Percentiles rank a stretch among this genome's conserved stretches.
Evolutionary conservation across 2,888 invertebrate genomes (phyloP).

Genomic region (Tipula confusa): DNA sequence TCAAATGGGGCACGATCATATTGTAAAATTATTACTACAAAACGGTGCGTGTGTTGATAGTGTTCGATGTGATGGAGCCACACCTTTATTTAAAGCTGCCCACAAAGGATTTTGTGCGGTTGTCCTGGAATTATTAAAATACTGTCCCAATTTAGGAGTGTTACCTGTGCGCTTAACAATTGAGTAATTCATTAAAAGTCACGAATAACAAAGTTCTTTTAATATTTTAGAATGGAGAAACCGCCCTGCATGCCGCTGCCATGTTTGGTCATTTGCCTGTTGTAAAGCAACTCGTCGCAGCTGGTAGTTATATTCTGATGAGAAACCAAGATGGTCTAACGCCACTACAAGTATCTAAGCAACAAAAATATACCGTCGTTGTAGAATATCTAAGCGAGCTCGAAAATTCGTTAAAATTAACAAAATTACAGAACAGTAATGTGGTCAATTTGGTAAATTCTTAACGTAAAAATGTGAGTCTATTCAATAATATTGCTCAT

Average conservation of each 20-base stretch:
- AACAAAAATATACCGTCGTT: slow-evolving; percentile 48
- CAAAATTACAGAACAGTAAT: background rate
- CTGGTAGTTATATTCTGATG: slow-evolving; percentile 63
- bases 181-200: background rate
- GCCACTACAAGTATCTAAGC: slow-evolving; percentile 60
- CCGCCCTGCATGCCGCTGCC: slow-evolving; percentile 85
- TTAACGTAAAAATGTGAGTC: background rate
- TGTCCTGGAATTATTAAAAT: slow-evolving; percentile 75
- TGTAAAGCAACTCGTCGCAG: slow-evolving; percentile 67
- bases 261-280: slow-evolving; percentile 81
- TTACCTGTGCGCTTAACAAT: slow-evolving; percentile 61
- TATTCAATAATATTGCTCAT: background rate
- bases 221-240: slow-evolving; percentile 77
- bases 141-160: slow-evolving; percentile 74
- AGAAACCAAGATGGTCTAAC: slow-evolving; percentile 70
- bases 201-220: background rate
- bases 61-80: slow-evolving; percentile 84
- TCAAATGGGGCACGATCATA: slow-evolving; percentile 88
- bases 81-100: slow-evolving; percentile 89
- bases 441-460: background rate
- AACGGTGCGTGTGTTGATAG: slow-evolving; percentile 76
- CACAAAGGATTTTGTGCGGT: slow-evolving; percentile 91
- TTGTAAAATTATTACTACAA: slow-evolving; percentile 70
- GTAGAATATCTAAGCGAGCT: slow-evolving; percentile 47
- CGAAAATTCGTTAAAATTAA: background rate